These are phyloP conservation scores for Latrodectus hesperus DNA, from an alignment of 2,888 invertebrate genomes.

Conservation along the genomic window DNA sequence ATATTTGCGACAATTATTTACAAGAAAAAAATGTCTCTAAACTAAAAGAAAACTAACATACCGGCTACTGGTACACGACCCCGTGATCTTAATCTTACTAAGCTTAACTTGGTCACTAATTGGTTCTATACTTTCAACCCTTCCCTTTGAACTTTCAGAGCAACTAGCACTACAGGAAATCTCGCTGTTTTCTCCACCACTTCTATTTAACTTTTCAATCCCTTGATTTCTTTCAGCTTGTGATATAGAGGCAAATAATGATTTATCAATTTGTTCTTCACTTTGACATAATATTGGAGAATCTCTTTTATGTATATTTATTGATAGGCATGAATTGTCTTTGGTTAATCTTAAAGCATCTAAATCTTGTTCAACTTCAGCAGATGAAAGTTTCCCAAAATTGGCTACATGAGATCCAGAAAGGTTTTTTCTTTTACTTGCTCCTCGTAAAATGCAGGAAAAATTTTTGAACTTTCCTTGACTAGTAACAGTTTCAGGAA, in stretches of 20 bases:
- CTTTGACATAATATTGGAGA: slow-evolving; percentile 25
- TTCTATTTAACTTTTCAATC: slow-evolving; percentile 46
- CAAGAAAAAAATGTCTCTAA: slow-evolving; percentile 12
- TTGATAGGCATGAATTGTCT: slow-evolving; percentile 27
- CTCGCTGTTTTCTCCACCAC: slow-evolving; percentile 17
- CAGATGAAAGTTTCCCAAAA: slow-evolving; percentile 41
- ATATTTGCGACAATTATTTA: too few relatives aligned
- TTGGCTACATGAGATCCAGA: slow-evolving; percentile 54
- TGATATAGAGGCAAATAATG: slow-evolving; percentile 40
- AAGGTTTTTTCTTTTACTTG: slow-evolving; percentile 55
- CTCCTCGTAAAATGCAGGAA: slow-evolving; percentile 49
- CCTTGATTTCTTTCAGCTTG: slow-evolving; percentile 51
- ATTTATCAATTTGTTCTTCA: slow-evolving; percentile 36
- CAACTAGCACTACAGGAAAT: slow-evolving; percentile 25
- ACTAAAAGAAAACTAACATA: slow-evolving; percentile 72
- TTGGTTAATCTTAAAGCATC: slow-evolving; percentile 52
- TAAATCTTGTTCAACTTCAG: slow-evolving; percentile 61
- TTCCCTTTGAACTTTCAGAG: slow-evolving; percentile 37
- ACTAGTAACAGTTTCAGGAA: slow-evolving; percentile 54
- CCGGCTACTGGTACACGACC: slow-evolving; percentile 82
- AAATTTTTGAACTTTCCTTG: slow-evolving; percentile 64
- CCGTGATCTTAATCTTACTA: slow-evolving; percentile 78
- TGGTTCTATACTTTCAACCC: slow-evolving; percentile 31
- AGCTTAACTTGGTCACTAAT: slow-evolving; percentile 43
- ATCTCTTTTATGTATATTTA: slow-evolving; percentile 34